phyloP scores from a whole-genome alignment of 1,140 invertebrate species.

The Drosophila punjabiensis region DNA sequence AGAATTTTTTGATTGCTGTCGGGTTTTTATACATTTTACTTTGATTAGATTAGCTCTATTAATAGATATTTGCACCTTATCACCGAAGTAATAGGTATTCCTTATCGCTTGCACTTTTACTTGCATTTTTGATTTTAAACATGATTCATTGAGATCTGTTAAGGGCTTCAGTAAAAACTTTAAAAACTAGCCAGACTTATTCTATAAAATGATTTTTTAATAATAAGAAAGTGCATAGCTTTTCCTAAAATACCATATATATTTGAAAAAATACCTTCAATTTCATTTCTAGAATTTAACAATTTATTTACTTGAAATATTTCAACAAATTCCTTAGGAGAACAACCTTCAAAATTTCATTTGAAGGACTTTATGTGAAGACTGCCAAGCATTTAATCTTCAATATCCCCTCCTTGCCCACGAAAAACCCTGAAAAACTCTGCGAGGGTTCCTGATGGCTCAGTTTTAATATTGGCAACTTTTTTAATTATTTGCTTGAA shows the following conservation, averaged over 20 bases:
- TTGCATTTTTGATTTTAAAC: no score
- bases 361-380: constrained; percentile 4
- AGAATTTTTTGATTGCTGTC: not conserved
- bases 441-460: constrained; percentile 29
- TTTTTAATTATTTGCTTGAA: constrained; percentile 84
- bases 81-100: not conserved
- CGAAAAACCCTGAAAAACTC: no score
- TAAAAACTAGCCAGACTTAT: no score
- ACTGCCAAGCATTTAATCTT: not conserved
- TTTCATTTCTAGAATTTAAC: no score
- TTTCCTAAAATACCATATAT: no score
- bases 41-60: no score
- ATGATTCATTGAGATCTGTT: no score
- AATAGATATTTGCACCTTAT: not conserved
- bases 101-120: not conserved
- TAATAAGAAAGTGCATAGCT: no score
- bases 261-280: no score
- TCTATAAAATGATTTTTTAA: no score
- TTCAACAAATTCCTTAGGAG: not conserved
- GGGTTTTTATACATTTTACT: not conserved
- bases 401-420: not conserved
- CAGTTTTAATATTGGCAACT: constrained; percentile 82
- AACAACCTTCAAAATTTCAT: not conserved
- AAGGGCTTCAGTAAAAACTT: no score
- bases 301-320: not conserved